Conservation (phyloP, 2,888 invertebrate species). For the Magallana nippona region DNA sequence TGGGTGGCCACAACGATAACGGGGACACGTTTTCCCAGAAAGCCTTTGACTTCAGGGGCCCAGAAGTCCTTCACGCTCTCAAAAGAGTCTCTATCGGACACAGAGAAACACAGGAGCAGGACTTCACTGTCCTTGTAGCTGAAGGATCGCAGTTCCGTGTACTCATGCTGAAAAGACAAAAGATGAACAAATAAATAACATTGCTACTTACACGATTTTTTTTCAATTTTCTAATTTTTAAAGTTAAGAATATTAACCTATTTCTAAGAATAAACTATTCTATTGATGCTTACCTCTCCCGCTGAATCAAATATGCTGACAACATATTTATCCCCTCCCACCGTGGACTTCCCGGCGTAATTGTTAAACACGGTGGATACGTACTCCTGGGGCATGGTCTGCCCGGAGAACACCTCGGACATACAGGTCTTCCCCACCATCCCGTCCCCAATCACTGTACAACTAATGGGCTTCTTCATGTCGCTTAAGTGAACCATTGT, state of each 20-base stretch:
- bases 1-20: constrained; percentile 71
- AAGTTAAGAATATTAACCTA: no score
- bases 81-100: constrained; percentile 69
- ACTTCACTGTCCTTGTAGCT: constrained; percentile 57
- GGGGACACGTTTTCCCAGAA: constrained; percentile 65
- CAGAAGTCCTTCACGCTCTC: constrained; percentile 67
- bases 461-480: constrained; percentile 58
- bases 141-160: constrained; percentile 55
- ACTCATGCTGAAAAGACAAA: constrained; percentile 48
- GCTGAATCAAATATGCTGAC: constrained; percentile 72
- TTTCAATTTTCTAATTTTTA: no score
- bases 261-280: neutral
- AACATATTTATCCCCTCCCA: constrained; percentile 68
- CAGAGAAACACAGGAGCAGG: constrained; percentile 69
- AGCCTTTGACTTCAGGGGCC: constrained; percentile 69
- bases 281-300: constrained; percentile 58
- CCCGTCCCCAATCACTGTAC: constrained; percentile 68
- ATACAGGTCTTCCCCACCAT: constrained; percentile 73
- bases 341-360: constrained; percentile 61
- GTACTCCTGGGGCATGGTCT: constrained; percentile 53
- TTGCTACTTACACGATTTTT: no score
- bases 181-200: neutral
- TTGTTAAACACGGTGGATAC: constrained; percentile 71
- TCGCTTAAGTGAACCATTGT: constrained; percentile 21
- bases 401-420: constrained; percentile 59